Evolutionary conservation across 2,888 invertebrate genomes (phyloP), one percentile per base, ranked within the genome.

Genomic region (Caenorhabditis drosophilae): DNA sequence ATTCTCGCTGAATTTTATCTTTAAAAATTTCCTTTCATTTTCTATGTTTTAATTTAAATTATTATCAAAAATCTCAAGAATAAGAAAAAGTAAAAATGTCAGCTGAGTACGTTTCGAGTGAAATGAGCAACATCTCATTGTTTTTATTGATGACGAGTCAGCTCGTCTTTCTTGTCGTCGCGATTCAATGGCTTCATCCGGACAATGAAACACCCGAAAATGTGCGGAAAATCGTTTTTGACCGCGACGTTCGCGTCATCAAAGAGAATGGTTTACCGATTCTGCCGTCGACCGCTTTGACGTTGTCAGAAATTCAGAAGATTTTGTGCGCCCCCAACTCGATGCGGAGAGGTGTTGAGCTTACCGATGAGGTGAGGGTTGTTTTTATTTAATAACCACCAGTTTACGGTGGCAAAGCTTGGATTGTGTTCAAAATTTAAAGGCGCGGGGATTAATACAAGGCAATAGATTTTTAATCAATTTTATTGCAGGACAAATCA

Each of bases 171-270:
- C 40, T 40, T 22, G 20, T 40, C 18, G 40, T 40, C 15, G n/a
- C 40, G 7, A 40, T 40, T 40, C 40, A 40, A 40, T 40, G 40
- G 40, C n/a, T 40, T 15, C 40, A 40, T 18, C 40, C 40, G 20
- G 40, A 20, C 3, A 22, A 40, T 18, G 40, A 40, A 40, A 40
- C 40, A 7, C 40, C 40, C 4, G 20, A 40, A 18, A 40, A 40
- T 40, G 16, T 22, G 11, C 2, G 40, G 11, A 2, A 20, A 11
- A 20, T 40, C 18, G 6, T 18, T 7, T 20, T 40, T 18, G 20
- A 40, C 20, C 18, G 18, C 20, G 20, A 40, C 9, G 40, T 20
- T 7, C 18, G 20, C 4, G 40, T 40, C 6, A 22, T 22, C 2
- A 18, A 7, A 9, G 40, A 40, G 20, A 40, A 18, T 18, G 40